Evolutionary conservation across 2,797 vertebrate species (phyloP), one percentile per base, ranked within the genome.

Genomic region (Neoniphon sammara): DNA sequence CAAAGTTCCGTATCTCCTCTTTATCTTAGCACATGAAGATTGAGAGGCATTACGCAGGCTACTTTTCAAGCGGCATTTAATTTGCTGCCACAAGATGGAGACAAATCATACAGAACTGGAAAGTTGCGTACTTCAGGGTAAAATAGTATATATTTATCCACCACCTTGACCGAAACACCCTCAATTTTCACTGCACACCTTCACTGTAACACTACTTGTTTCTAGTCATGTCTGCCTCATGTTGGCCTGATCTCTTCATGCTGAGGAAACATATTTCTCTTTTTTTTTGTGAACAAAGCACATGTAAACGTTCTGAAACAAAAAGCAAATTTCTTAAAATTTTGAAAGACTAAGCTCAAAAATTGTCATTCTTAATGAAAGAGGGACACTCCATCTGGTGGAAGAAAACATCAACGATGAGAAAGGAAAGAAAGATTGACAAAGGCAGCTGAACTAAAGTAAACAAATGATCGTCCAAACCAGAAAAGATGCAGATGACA

Each of bases 381-480:
- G 34, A 6, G 5, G 12, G 39, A 1, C 6, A 4, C 20, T 50
- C 1, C 34, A 20, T 42, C n/a, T 46, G 36, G 18, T 27, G 21
- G 50, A 70, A 46, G 59, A 67, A 55, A 72, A 50, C 34, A 60
- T 72, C 78, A 17, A 53, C 12, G 46, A 31, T 30, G 62, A 71
- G 42, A 70, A 34, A 50, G 44, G 9, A 59, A 31, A 30, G 55
- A 61, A 58, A 44, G 27, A 72, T 14, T 73, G 70, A 83, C 78
- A 76, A 47, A 75, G 78, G 61, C 78, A 81, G 69, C 75, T 77
- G 23, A 70, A 42, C 11, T 25, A 58, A 83, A 81, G 75, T 85
- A 77, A 87, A 82, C 81, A 87, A 84, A 42, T 18, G 7, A 84
- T 78, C 31, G 2, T 79, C 83, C 83, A 89, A 91, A 88, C 79